Evolutionary conservation across 35 echinoderm and acorn worm genomes (phyloP), one percentile per base, ranked within the genome.

Genomic region (Apostichopus japonicus): DNA sequence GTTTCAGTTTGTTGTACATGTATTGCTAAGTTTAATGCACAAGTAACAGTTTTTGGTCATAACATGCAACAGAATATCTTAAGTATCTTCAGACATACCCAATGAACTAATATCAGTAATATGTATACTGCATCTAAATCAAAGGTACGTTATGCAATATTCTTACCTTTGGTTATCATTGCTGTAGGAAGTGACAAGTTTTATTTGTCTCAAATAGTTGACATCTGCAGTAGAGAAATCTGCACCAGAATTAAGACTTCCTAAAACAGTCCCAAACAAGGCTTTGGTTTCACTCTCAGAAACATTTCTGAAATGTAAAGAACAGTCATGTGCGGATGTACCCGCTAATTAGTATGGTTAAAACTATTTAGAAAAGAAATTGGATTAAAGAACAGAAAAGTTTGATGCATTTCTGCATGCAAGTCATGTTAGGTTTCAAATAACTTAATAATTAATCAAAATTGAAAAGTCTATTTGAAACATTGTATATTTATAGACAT

Each of bases 221-320:
- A 93, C 55, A 58, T 65, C 79, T 23, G 83, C 61, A 62, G 23
- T 77, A 56, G 33, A 67, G 15, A 72, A 71, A 9, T 84, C 81
- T 23, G 65, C 54, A 14, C 55, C 62, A 53, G 93, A 77, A 44
- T 83, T 33, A 19, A 96, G 57, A 17, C n/a, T 27, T 61, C 77
- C 92, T 15, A 93, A 25, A 53, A 87, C 63, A 72, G 81, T 89
- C 22, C 52, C 58, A 92, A 86, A 96, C 10, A 93, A 33, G 22
- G 76, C 71, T 24, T 93, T 88, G 24, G 90, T 72, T 80, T 93
- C 92, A 9, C 70, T 84, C 55, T 93, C 55, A 71, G 94, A 90
- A 57, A 90, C 27, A 77, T 67, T 72, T 84, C 93, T 94, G 58
- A 51, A 88, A 78, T 9, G 8, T 11, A 91, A 79, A 55, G 15